Percentiles rank a stretch among this genome's conserved stretches.
Conservation (phyloP, 1,140 invertebrate species). For the Dolichoris vasculosae region DNA sequence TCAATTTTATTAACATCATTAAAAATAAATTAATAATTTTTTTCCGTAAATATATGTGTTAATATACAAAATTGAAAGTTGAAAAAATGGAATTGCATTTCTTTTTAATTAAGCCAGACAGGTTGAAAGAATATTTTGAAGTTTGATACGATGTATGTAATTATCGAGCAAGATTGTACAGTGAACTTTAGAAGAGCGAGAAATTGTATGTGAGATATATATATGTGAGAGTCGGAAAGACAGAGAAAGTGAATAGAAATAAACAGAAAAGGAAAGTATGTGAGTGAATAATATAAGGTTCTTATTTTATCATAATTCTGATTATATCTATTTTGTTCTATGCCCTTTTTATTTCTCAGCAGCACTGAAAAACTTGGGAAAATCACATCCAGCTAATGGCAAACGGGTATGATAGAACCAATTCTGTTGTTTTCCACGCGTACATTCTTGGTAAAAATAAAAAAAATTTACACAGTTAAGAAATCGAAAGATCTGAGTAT, state of each 20-base stretch:
- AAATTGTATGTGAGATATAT: not conserved
- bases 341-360: conserved; percentile 54
- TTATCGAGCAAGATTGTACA: not conserved
- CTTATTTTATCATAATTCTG: not conserved
- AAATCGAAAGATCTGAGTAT: not conserved
- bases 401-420: conserved; percentile 67
- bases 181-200: not conserved
- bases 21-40: too few species aligned
- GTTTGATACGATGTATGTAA: not conserved
- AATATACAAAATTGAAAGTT: too few species aligned
- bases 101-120: too few species aligned
- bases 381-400: conserved; percentile 70
- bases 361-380: conserved; percentile 68
- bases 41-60: too few species aligned
- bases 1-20: too few species aligned
- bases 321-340: conserved; percentile 24
- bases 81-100: too few species aligned
- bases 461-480: not conserved
- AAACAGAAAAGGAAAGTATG: not conserved
- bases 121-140: not conserved
- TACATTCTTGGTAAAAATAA: not conserved
- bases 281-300: not conserved
- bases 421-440: conserved; percentile 56
- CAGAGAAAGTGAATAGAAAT: not conserved
- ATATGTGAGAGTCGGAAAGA: not conserved